phyloP scores from a whole-genome alignment of 1,140 invertebrate species.

The Leptopilina clavipes region DNA sequence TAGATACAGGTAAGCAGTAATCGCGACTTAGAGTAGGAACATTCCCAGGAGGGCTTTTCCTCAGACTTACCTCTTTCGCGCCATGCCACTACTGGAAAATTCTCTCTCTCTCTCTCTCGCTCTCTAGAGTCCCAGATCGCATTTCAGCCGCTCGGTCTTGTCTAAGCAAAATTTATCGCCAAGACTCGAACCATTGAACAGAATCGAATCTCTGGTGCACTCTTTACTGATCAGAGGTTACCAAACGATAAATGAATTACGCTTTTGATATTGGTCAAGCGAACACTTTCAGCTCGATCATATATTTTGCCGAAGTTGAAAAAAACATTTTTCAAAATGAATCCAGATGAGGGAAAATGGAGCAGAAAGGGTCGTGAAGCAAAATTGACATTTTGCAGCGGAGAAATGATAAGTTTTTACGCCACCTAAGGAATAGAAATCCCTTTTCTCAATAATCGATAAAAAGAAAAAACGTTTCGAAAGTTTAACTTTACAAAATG shows the following conservation, averaged over 20 bases:
- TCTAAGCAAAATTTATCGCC: constrained; percentile 30
- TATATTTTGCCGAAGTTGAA: not conserved
- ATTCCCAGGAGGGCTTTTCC: constrained; percentile 24
- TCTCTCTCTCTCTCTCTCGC: not conserved
- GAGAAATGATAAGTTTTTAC: not conserved
- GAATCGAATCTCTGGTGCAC: constrained; percentile 14
- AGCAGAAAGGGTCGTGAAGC: not conserved
- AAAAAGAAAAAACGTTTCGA: no score
- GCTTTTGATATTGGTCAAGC: constrained; percentile 8
- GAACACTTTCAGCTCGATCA: not conserved
- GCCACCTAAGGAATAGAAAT: not conserved
- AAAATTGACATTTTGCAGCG: not conserved
- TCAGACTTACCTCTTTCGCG: constrained; percentile 33
- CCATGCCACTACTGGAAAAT: not conserved
- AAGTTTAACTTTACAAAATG: not conserved
- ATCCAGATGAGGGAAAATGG: not conserved
- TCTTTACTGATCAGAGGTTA: constrained; percentile 3
- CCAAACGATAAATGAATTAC: constrained; percentile 20
- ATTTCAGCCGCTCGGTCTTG: constrained; percentile 30
- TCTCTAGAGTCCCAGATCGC: constrained; percentile 16
- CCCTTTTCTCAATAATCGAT: no score
- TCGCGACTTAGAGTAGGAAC: constrained; percentile 31
- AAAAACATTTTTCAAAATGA: constrained; percentile 5
- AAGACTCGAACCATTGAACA: constrained; percentile 23
- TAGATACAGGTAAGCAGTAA: constrained; percentile 35